These are phyloP conservation scores for Morone chrysops DNA, from an alignment of 2,113 vertebrate species.

Conservation along the genomic window DNA sequence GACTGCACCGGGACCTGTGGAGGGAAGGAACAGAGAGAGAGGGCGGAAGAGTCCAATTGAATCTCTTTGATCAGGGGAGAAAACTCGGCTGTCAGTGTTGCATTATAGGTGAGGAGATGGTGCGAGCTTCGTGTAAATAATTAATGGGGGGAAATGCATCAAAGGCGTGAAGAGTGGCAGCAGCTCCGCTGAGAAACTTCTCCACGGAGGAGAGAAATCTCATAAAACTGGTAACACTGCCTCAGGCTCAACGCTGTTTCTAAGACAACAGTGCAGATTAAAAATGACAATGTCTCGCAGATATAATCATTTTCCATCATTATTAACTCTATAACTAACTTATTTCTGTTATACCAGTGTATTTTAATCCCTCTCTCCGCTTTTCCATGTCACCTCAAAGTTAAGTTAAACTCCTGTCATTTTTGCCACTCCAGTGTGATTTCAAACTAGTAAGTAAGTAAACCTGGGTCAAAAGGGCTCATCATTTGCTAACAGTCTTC, in stretches of 20 bases:
- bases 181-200: constrained; percentile 34
- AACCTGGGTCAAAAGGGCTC: not conserved
- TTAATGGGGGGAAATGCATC: constrained; percentile 66
- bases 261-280: constrained; percentile 24
- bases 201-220: constrained; percentile 31
- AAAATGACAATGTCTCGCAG: constrained; percentile 7
- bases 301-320: constrained; percentile 22
- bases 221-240: constrained; percentile 43
- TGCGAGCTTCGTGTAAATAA: constrained; percentile 65
- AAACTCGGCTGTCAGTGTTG: constrained; percentile 20
- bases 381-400: not conserved
- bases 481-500: not conserved
- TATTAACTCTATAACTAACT: constrained; percentile 9
- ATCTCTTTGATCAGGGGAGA: constrained; percentile 41
- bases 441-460: not conserved
- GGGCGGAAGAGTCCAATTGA: not conserved
- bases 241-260: constrained; percentile 21
- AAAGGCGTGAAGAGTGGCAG: constrained; percentile 59
- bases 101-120: constrained; percentile 50
- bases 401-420: not conserved
- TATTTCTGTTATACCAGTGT: not conserved
- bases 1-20: constrained; percentile 97
- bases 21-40: not conserved
- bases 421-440: not conserved
- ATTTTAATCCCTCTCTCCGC: not conserved